A percentile compares a stretch with the other conserved stretches of the same genome.
Conservation (phyloP, 2,113 vertebrate species). For the Lasiurus cinereus region DNA sequence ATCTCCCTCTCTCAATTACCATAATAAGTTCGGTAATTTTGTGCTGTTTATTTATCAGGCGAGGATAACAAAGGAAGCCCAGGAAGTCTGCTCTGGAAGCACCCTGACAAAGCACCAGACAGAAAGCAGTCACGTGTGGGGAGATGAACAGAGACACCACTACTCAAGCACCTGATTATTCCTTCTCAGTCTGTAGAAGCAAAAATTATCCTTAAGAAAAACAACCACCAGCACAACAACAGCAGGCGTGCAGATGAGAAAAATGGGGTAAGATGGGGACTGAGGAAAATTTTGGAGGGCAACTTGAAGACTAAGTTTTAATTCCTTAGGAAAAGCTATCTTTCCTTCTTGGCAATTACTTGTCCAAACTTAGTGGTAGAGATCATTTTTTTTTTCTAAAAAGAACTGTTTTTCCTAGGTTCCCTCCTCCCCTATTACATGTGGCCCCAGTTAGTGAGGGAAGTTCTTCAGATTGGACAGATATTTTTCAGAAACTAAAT, state of each 20-base stretch:
- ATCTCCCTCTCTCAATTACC: slow-evolving; percentile 88
- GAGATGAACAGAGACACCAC: slow-evolving; percentile 71
- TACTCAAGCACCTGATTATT: slow-evolving; percentile 81
- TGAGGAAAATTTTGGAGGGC: neutral
- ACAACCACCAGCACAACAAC: neutral
- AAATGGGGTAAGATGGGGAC: neutral
- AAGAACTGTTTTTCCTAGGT: neutral
- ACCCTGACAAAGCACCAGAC: slow-evolving; percentile 83
- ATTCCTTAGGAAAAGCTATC: neutral
- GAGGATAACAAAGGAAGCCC: slow-evolving; percentile 85
- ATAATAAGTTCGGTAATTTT: slow-evolving; percentile 90
- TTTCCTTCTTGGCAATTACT: slow-evolving; percentile 40
- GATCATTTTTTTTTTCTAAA: neutral
- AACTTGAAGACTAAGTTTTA: slow-evolving; percentile 57
- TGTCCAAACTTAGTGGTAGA: slow-evolving; percentile 39
- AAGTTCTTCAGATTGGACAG: neutral
- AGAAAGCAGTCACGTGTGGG: slow-evolving; percentile 71
- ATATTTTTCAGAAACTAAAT: slow-evolving; percentile 60
- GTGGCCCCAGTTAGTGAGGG: neutral
- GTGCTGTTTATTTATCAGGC: slow-evolving; percentile 90
- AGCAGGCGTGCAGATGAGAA: slow-evolving; percentile 1
- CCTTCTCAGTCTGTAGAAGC: slow-evolving; percentile 57
- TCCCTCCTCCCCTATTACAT: neutral
- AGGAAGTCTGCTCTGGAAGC: slow-evolving; percentile 83
- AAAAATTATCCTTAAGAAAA: slow-evolving; percentile 55